Conservation (phyloP, 2,113 vertebrate species). For the Aplodontia rufa region DNA sequence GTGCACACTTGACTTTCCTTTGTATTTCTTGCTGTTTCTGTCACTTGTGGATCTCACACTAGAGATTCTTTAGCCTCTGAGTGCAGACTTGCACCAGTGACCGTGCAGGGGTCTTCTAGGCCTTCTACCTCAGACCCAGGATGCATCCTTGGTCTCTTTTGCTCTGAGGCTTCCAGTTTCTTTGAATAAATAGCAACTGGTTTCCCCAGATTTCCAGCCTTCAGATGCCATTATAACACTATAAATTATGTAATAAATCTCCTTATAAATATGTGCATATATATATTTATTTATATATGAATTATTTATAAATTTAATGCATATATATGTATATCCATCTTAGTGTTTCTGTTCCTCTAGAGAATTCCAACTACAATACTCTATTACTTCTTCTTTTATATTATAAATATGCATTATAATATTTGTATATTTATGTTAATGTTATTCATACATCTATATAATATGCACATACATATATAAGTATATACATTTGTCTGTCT, state of each 20-base stretch:
- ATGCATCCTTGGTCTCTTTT: neutral
- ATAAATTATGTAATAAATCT: neutral
- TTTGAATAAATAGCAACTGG: neutral
- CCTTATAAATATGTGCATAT: neutral
- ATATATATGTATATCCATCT: neutral
- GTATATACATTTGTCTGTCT: neutral
- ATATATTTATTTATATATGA: no score
- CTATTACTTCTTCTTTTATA: neutral
- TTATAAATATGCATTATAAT: neutral
- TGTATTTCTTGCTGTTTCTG: neutral
- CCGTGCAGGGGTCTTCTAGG: no score
- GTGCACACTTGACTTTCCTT: neutral
- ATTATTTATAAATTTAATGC: neutral
- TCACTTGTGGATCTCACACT: neutral
- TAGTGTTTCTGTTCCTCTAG: neutral
- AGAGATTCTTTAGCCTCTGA: neutral
- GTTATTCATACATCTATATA: no score
- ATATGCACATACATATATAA: no score
- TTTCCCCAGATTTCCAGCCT: neutral
- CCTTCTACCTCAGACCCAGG: neutral
- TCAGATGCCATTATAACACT: no score
- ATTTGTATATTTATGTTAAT: neutral
- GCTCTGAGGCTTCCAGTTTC: neutral
- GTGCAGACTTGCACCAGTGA: neutral
- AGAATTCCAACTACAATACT: neutral